These are phyloP conservation scores for Embiotoca jacksoni DNA, from an alignment of 2,113 vertebrate genomes.

Conservation along the genomic window DNA sequence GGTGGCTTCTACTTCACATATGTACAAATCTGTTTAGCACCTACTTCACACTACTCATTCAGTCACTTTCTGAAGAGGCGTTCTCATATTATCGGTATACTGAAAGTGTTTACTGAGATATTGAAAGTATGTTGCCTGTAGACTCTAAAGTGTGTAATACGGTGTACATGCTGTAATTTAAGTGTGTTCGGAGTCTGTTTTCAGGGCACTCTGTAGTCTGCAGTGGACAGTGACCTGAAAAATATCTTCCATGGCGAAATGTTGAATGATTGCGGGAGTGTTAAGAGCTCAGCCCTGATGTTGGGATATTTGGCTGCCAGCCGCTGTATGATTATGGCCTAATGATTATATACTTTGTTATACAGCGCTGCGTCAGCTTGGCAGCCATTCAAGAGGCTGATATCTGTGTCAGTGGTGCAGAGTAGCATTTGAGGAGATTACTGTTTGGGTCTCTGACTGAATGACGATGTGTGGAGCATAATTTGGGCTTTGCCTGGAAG, in stretches of 20 bases:
- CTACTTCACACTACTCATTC: too few relatives aligned
- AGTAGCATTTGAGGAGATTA: slow-evolving; percentile 67
- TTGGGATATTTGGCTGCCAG: slow-evolving; percentile 50
- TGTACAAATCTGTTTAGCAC: too few relatives aligned
- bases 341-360: slow-evolving; percentile 65
- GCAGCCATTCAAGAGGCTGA: slow-evolving; percentile 50
- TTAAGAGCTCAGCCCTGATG: slow-evolving; percentile 26
- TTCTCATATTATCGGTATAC: too few relatives aligned
- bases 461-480: slow-evolving; percentile 45
- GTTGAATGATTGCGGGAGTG: slow-evolving; percentile 17
- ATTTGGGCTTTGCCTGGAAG: slow-evolving; percentile 49
- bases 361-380: slow-evolving; percentile 59
- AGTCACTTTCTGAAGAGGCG: too few relatives aligned
- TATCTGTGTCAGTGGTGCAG: slow-evolving; percentile 66
- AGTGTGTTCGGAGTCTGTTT: background rate
- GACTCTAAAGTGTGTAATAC: background rate
- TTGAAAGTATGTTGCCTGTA: background rate
- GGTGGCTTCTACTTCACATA: too few relatives aligned
- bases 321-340: slow-evolving; percentile 42
- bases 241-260: background rate
- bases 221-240: slow-evolving; percentile 6
- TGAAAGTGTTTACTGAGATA: background rate
- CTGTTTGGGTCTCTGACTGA: slow-evolving; percentile 60
- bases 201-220: background rate
- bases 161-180: background rate